phyloP scores from a whole-genome alignment of 1,140 invertebrate species.

The Drosophila lowei region DNA sequence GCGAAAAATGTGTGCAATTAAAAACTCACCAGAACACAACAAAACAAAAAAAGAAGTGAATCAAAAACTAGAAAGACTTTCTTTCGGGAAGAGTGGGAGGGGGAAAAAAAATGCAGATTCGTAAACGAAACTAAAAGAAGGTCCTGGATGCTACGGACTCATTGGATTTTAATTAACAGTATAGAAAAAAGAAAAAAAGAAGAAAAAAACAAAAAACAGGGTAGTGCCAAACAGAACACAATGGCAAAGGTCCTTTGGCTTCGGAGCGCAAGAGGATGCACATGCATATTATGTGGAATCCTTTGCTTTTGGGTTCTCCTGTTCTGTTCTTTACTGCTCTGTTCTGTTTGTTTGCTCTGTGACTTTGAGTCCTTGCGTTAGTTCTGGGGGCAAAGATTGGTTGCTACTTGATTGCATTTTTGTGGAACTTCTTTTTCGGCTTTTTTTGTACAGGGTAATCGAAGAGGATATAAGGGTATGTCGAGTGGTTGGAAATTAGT shows the following conservation, averaged over 20 bases:
- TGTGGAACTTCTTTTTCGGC: constrained; percentile 16
- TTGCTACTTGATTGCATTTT: constrained; percentile 29
- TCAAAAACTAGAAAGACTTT: constrained; percentile 11
- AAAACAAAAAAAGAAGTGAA: constrained; percentile 8
- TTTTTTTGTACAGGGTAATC: too few relatives aligned
- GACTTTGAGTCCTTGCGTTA: constrained; percentile 16
- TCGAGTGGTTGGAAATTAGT: too few relatives aligned
- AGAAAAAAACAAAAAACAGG: constrained; percentile 17
- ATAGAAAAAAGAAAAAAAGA: constrained; percentile 11
- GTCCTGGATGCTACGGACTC: constrained; percentile 30
- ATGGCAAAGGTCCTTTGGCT: constrained; percentile 21
- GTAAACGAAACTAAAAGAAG: constrained; percentile 39
- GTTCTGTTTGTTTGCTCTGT: constrained; percentile 19
- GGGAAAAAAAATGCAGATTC: constrained; percentile 56
- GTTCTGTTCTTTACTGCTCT: constrained; percentile 9
- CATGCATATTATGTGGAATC: constrained; percentile 34
- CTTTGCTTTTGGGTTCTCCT: neutral
- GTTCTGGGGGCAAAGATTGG: constrained; percentile 19
- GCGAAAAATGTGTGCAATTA: constrained; percentile 53
- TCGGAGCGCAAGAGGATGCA: constrained; percentile 13
- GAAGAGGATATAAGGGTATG: too few relatives aligned
- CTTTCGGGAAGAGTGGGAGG: neutral
- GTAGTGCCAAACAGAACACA: constrained; percentile 15
- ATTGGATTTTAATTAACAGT: constrained; percentile 75
- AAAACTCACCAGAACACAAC: constrained; percentile 28